These are phyloP conservation scores for Melolontha melolontha DNA, from an alignment of 2,888 invertebrate genomes.

Conservation along the genomic window DNA sequence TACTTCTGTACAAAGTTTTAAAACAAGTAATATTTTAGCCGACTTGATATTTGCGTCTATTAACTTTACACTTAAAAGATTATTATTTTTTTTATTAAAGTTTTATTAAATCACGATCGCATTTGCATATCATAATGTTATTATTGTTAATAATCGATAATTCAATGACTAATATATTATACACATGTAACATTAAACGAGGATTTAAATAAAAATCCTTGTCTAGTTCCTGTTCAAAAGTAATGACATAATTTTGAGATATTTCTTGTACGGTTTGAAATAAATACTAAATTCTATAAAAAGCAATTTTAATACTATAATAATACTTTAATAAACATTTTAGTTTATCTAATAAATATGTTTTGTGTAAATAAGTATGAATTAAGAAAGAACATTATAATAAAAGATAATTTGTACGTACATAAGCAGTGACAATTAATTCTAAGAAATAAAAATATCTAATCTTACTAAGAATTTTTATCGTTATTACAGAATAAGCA, in stretches of 20 bases:
- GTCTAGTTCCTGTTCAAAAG: conserved; percentile 4
- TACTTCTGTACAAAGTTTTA: conserved; percentile 2
- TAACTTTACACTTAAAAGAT: background rate
- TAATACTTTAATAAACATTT: too few relatives aligned
- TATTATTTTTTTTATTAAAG: background rate
- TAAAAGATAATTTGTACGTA: too few relatives aligned
- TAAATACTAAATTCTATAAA: too few relatives aligned
- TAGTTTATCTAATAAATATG: too few relatives aligned
- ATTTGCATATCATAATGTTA: background rate
- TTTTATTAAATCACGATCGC: conserved; percentile 18
- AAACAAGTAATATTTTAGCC: background rate
- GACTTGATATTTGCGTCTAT: background rate
- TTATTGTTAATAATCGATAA: conserved; percentile 19
- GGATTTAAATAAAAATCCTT: conserved; percentile 4
- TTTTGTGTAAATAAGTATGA: too few relatives aligned
- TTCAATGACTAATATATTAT: conserved; percentile 24
- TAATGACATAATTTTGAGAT: conserved; percentile 13
- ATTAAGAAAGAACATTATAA: too few relatives aligned
- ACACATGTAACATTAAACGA: conserved; percentile 1
- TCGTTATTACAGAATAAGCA: too few relatives aligned
- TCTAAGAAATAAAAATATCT: too few relatives aligned
- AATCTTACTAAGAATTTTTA: too few relatives aligned
- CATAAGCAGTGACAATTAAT: too few relatives aligned
- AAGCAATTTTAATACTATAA: too few relatives aligned
- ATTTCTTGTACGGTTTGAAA: background rate